Base-by-base conservation (phyloP, 2,797 vertebrate genomes). In the Phoebastria nigripes region DNA sequence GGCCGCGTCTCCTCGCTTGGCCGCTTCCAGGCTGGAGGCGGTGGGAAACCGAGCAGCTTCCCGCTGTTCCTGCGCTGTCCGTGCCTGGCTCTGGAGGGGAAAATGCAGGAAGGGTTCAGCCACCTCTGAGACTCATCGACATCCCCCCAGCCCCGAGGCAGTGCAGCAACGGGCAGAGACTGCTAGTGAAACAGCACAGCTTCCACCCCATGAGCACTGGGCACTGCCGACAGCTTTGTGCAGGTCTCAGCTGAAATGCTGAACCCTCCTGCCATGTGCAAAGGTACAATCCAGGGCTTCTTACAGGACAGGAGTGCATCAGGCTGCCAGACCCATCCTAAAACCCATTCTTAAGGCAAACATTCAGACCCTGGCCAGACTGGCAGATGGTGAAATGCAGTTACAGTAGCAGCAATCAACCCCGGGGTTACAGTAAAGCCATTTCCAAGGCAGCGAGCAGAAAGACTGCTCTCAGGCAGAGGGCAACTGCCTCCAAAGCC, bases 171-270 rank as follows among this genome's bases (percentile, higher is more conserved):
- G 0, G 73, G 59, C 72, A 89, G 67, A n/a, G 66, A 2, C 4
- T 3, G 35, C 0, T 0, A 5, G 10, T 10, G 52, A 29, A 22
- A 8, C 2, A 1, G 37, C 1, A 0, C n/a, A 42, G 13, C 39
- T 12, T 25, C 29, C 41, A 20, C 58, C 16, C 37, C 29, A 3
- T 1, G 22, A 49, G 62, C 56, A 4, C 54, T 20, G 41, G 47
- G 65, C 63, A 5, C 19, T 35, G 70, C 65, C 28, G 8, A 20
- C n/a, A 28, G 65, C 62, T 28, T 17, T 2, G 51, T 2, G 66
- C 76, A 21, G 67, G n/a, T 10, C 55, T 24, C 2, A 1, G 62
- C 42, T 15, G 69, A 8, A 31, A 17, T 0, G 39, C 25, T 2
- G 4, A 18, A 8, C 15, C 4, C 56, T 35, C 35, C 81, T 4